Evolutionary conservation across 2,888 invertebrate genomes (phyloP).

Genomic region (Steinernema hermaphroditum): DNA sequence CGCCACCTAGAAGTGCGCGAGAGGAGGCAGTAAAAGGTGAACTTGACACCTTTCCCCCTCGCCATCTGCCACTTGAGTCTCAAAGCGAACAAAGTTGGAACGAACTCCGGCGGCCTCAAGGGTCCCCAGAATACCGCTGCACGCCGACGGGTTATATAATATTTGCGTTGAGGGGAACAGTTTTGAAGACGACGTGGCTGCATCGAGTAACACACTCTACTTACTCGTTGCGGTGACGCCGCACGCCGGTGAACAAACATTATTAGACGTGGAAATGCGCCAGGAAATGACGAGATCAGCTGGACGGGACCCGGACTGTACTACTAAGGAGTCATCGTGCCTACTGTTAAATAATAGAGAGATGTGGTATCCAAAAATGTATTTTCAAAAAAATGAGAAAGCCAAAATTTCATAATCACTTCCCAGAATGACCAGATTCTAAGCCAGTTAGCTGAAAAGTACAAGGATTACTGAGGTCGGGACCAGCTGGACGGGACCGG

Average conservation of each 20-base stretch:
- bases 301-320: not conserved
- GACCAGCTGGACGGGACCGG: no score
- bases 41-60: slow-evolving; percentile 10
- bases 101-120: no score
- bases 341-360: no score
- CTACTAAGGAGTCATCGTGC: no score
- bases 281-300: not conserved
- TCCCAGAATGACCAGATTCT: no score
- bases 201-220: not conserved
- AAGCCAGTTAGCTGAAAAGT: no score
- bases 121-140: not conserved
- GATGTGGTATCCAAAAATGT: no score
- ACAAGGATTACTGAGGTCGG: no score
- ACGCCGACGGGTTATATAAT: slow-evolving; percentile 17
- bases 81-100: not conserved
- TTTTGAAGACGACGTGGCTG: not conserved
- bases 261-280: slow-evolving; percentile 1
- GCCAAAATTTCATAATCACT: no score
- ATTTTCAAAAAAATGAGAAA: no score
- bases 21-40: slow-evolving; percentile 24
- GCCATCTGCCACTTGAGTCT: slow-evolving; percentile 7
- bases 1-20: not conserved
- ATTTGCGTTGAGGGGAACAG: not conserved
- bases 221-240: slow-evolving; percentile 1
- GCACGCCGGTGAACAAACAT: slow-evolving; percentile 11